Conservation (phyloP, 2,888 invertebrate species). For the Tortricodes alternella region DNA sequence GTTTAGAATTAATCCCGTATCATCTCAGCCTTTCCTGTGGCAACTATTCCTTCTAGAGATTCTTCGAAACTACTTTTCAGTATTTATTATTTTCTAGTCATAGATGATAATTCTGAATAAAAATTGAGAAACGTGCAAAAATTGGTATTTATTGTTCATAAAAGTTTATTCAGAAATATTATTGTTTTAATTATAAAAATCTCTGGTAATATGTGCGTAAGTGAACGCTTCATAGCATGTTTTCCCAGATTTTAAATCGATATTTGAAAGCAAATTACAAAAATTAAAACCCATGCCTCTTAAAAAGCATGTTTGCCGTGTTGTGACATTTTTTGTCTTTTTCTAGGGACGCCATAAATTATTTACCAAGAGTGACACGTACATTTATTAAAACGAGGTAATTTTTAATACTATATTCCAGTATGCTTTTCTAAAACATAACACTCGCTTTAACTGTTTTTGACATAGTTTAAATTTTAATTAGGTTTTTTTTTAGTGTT, state of each 20-base stretch:
- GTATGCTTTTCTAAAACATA: constrained; percentile 39
- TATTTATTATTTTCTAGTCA: too few species aligned
- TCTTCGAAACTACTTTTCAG: too few species aligned
- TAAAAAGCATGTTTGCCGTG: constrained; percentile 58
- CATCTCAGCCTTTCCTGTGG: too few species aligned
- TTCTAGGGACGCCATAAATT: constrained; percentile 84
- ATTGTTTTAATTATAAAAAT: not conserved
- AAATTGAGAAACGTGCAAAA: not conserved
- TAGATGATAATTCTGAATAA: too few species aligned
- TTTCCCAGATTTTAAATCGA: constrained; percentile 13
- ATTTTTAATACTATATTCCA: constrained; percentile 51
- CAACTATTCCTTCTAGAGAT: too few species aligned
- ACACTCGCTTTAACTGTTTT: constrained; percentile 6
- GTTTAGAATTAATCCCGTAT: too few species aligned
- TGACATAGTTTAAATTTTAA: not conserved
- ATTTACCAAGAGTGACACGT: constrained; percentile 91
- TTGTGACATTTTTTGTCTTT: constrained; percentile 80
- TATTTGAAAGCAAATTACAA: constrained; percentile 13
- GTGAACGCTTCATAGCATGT: constrained; percentile 37
- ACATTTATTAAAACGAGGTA: constrained; percentile 89
- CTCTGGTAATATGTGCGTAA: constrained; percentile 58
- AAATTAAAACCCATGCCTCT: not conserved
- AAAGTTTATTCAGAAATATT: too few species aligned
- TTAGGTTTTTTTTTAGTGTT: too few species aligned
- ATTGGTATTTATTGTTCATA: not conserved